Percentiles rank a stretch among this genome's conserved stretches.
phyloP scores from a whole-genome alignment of 2,888 invertebrate species.

The Auanema freiburgensis region DNA sequence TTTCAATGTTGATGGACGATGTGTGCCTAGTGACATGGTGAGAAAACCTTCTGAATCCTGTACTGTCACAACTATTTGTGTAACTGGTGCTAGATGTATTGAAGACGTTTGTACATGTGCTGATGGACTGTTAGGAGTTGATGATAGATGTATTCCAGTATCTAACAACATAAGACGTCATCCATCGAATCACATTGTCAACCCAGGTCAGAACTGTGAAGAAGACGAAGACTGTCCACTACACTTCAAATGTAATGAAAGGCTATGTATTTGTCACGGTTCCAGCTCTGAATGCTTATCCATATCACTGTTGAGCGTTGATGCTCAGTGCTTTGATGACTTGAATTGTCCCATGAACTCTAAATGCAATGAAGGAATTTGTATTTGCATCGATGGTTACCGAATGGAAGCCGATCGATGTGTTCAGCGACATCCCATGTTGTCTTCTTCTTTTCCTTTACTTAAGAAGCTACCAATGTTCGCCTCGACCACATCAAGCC shows the following conservation, averaged over 20 bases:
- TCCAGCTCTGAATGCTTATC: conserved; percentile 24
- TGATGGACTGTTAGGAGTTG: conserved; percentile 17
- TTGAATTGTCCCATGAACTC: conserved; percentile 11
- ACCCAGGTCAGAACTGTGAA: conserved; percentile 24
- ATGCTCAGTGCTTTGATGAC: conserved; percentile 12
- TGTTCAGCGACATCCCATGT: conserved; percentile 4
- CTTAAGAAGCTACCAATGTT: background rate
- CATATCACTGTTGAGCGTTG: conserved; percentile 6
- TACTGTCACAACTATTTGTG: conserved; percentile 25
- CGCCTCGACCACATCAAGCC: too few species aligned
- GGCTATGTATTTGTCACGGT: conserved; percentile 33
- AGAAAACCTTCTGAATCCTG: conserved; percentile 34
- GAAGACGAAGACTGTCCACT: conserved; percentile 32
- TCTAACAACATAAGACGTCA: conserved; percentile 3
- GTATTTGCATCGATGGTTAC: conserved; percentile 22
- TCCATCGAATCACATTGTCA: background rate
- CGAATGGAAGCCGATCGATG: background rate
- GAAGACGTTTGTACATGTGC: conserved; percentile 28
- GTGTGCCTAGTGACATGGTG: conserved; percentile 32
- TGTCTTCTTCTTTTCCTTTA: too few species aligned
- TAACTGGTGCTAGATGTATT: conserved; percentile 24
- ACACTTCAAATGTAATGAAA: conserved; percentile 30
- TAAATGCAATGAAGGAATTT: conserved; percentile 19
- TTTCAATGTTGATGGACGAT: conserved; percentile 26
- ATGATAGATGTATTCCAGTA: conserved; percentile 23